These are phyloP conservation scores for Anolis apletophallus DNA, from an alignment of 2,797 vertebrate species.

Conservation along the genomic window DNA sequence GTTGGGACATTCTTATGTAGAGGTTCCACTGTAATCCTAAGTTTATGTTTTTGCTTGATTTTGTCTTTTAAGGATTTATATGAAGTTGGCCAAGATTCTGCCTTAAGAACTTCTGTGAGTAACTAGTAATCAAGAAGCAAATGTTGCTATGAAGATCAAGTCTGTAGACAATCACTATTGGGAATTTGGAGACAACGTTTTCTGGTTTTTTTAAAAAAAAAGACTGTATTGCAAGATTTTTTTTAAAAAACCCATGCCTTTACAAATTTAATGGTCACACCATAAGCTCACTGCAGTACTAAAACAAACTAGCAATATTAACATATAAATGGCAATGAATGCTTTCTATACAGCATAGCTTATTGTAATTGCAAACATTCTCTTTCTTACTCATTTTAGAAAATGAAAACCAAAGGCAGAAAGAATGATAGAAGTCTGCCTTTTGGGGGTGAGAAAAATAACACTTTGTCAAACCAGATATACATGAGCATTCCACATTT, in stretches of 20 bases:
- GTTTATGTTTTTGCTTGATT: not conserved
- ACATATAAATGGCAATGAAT: not conserved
- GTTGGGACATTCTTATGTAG: too few species aligned
- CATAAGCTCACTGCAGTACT: not conserved
- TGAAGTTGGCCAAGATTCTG: not conserved
- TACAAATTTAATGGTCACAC: not conserved
- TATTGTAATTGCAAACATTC: not conserved
- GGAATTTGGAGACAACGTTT: not conserved
- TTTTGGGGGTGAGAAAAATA: not conserved
- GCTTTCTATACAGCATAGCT: not conserved
- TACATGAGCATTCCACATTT: not conserved
- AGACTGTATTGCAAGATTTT: not conserved
- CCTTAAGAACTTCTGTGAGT: not conserved
- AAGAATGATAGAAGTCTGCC: not conserved
- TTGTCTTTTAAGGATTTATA: not conserved
- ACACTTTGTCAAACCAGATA: not conserved
- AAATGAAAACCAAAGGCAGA: not conserved
- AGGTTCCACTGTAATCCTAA: not conserved
- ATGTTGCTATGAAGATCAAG: not conserved
- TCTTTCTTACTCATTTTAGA: not conserved
- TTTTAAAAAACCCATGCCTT: not conserved
- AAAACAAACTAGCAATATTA: not conserved
- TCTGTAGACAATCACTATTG: not conserved
- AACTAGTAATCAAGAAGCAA: not conserved
- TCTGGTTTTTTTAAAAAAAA: not conserved